Evolutionary conservation across 1,140 invertebrate genomes (phyloP).

Genomic region (Bombus polaris): DNA sequence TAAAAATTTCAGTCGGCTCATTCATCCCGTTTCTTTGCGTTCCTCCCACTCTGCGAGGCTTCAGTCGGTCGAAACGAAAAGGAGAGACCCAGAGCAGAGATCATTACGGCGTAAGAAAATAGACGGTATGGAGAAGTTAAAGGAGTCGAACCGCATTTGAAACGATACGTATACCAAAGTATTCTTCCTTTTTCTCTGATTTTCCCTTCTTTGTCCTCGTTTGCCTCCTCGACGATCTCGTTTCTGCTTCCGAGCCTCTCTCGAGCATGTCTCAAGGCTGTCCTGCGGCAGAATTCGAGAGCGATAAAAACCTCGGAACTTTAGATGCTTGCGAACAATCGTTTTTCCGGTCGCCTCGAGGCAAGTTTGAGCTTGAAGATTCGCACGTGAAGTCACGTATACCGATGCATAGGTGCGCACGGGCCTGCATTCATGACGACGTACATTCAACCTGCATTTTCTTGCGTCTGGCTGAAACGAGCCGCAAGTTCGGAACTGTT

Average conservation of each 20-base stretch:
- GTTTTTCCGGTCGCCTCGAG: constrained; percentile 48
- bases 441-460: constrained; percentile 43
- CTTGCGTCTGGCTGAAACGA: constrained; percentile 49
- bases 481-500: constrained; percentile 48
- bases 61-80: neutral
- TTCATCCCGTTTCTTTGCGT: constrained; percentile 16
- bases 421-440: constrained; percentile 12
- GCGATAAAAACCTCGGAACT: constrained; percentile 59
- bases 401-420: constrained; percentile 16
- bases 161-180: constrained; percentile 26
- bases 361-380: constrained; percentile 35
- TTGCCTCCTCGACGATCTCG: neutral
- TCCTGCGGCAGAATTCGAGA: constrained; percentile 45
- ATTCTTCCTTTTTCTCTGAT: neutral
- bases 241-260: neutral
- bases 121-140: constrained; percentile 8
- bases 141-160: constrained; percentile 34
- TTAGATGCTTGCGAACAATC: constrained; percentile 54
- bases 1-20: constrained; percentile 25
- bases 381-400: constrained; percentile 44
- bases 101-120: constrained; percentile 51
- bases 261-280: constrained; percentile 28
- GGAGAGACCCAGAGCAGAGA: neutral
- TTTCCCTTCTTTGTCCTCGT: neutral
- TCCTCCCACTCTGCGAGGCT: neutral